These are phyloP conservation scores for Agriotes lineatus DNA, from an alignment of 2,888 invertebrate genomes.

Conservation along the genomic window DNA sequence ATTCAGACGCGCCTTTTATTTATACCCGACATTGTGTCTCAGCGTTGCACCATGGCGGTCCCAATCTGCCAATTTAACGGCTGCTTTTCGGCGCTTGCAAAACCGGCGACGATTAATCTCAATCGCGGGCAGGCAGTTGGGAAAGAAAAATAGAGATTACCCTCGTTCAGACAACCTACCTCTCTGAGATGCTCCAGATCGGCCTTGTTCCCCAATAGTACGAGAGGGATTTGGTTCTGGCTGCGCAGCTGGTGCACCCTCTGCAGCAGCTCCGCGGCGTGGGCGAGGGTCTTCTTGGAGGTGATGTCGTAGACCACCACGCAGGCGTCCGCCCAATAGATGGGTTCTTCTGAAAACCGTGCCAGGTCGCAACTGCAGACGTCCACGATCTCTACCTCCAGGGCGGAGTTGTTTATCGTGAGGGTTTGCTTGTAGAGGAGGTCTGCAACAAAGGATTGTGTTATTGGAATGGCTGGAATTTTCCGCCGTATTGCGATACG, in stretches of 20 bases:
- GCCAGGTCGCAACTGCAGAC: slow-evolving; percentile 81
- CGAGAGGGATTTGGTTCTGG: slow-evolving; percentile 71
- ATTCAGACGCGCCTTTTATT: background rate
- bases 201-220: slow-evolving; percentile 83
- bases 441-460: slow-evolving; percentile 69
- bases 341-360: slow-evolving; percentile 70
- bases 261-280: slow-evolving; percentile 76
- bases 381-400: slow-evolving; percentile 85
- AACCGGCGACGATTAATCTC: slow-evolving; percentile 19
- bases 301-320: slow-evolving; percentile 84
- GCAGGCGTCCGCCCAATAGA: slow-evolving; percentile 85
- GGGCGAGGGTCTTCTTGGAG: slow-evolving; percentile 77
- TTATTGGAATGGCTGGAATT: background rate
- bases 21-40: slow-evolving; percentile 23
- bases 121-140: slow-evolving; percentile 2
- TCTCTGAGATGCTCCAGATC: slow-evolving; percentile 84
- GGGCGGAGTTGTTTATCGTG: slow-evolving; percentile 77
- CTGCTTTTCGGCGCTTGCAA: slow-evolving; percentile 8
- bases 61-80: slow-evolving; percentile 29
- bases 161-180: slow-evolving; percentile 69
- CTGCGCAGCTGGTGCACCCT: slow-evolving; percentile 67
- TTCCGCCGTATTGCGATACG: slow-evolving; percentile 11
- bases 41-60: slow-evolving; percentile 20
- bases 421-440: slow-evolving; percentile 82
- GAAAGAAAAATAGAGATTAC: slow-evolving; percentile 14